Evolutionary conservation across 2,113 vertebrate genomes (phyloP).

Genomic region (Narcine bancroftii): DNA sequence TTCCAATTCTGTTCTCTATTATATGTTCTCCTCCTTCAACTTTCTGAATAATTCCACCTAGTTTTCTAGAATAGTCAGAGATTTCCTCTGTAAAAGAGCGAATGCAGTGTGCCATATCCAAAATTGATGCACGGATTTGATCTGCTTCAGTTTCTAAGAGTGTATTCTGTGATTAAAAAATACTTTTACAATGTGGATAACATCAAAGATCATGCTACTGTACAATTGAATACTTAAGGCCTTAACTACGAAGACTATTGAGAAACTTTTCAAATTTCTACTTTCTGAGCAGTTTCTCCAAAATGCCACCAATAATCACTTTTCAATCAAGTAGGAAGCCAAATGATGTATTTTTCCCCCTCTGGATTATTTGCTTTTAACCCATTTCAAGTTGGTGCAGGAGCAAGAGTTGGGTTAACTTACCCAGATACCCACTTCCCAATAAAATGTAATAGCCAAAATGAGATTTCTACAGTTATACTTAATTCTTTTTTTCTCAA

Average conservation of each 20-base stretch:
- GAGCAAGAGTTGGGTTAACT: neutral
- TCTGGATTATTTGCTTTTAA: neutral
- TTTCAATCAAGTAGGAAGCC: neutral
- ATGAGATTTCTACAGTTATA: neutral
- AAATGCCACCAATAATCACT: neutral
- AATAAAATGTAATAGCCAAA: neutral
- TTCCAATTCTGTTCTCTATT: conserved; percentile 87
- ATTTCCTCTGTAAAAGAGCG: conserved; percentile 96
- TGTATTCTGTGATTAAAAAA: conserved; percentile 65
- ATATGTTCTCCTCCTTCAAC: conserved; percentile 97
- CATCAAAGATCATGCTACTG: neutral
- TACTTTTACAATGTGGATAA: neutral
- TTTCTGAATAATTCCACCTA: conserved; percentile 90
- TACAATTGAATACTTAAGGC: neutral
- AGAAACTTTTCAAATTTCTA: neutral
- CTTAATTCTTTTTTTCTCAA: too few relatives aligned
- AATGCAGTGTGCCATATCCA: conserved; percentile 98
- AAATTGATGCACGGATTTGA: conserved; percentile 92
- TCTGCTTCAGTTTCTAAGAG: conserved; percentile 88
- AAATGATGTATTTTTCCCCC: neutral
- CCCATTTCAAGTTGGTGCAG: neutral
- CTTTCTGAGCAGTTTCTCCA: neutral
- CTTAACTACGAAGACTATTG: neutral
- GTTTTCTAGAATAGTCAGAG: conserved; percentile 92
- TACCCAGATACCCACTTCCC: neutral